Conservation (phyloP, 2,888 invertebrate genomes). For the Phlogophora meticulosa region DNA sequence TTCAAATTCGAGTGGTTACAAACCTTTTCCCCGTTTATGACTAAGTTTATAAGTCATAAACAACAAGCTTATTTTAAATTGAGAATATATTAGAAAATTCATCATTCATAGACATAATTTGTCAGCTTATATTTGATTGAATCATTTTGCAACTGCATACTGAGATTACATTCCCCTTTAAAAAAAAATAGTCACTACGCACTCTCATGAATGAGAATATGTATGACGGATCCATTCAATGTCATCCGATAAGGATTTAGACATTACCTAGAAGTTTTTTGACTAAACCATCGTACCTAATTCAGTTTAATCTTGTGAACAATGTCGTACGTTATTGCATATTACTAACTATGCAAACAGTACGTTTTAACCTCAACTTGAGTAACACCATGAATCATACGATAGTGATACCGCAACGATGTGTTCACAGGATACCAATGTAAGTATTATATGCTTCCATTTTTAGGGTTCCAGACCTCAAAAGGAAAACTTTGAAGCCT, state of each 20-base stretch:
- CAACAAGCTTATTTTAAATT: too few species aligned
- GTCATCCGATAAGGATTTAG: slow-evolving; percentile 40
- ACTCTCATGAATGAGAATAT: slow-evolving; percentile 21
- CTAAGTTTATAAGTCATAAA: too few species aligned
- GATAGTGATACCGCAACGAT: slow-evolving; percentile 63
- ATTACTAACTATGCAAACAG: slow-evolving; percentile 71
- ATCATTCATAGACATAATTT: background rate
- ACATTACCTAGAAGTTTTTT: slow-evolving; percentile 47
- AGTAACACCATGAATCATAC: slow-evolving; percentile 74
- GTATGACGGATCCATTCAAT: slow-evolving; percentile 39
- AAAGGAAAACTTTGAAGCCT: too few species aligned
- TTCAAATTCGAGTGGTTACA: too few species aligned
- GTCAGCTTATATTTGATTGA: background rate
- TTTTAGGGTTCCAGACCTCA: background rate
- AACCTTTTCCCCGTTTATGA: too few species aligned
- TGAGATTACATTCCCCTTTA: slow-evolving; percentile 9
- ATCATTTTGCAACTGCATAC: slow-evolving; percentile 1
- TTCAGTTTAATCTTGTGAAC: slow-evolving; percentile 41
- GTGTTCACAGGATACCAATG: slow-evolving; percentile 39
- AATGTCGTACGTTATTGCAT: slow-evolving; percentile 48
- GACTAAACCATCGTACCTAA: slow-evolving; percentile 40
- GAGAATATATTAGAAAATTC: background rate
- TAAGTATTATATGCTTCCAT: slow-evolving; percentile 72
- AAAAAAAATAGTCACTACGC: background rate
- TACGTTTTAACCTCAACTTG: slow-evolving; percentile 67